Evolutionary conservation across 2,888 invertebrate species (phyloP).

Genomic region (Tromatobia lineatoria): DNA sequence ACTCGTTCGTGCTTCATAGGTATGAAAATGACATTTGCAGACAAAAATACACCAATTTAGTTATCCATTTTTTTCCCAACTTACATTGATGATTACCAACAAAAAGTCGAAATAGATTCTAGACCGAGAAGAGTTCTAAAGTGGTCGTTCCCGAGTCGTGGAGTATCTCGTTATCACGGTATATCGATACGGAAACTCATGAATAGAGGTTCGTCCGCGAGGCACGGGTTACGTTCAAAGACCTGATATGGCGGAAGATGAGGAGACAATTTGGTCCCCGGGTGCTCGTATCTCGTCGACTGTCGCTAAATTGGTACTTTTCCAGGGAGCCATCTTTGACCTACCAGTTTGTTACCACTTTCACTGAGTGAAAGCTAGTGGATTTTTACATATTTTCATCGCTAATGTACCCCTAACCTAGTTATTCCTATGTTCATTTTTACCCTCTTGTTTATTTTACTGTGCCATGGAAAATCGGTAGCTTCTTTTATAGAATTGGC

Average conservation of each 20-base stretch:
- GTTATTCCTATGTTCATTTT: background rate
- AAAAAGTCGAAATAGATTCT: background rate
- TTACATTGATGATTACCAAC: background rate
- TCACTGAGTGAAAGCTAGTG: too few relatives aligned
- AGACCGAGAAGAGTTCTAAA: background rate
- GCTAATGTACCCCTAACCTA: background rate
- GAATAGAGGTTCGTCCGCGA: constrained; percentile 11
- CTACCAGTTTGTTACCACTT: background rate
- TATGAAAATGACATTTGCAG: background rate
- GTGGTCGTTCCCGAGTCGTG: constrained; percentile 5
- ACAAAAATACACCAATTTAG: background rate
- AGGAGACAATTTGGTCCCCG: constrained; percentile 28
- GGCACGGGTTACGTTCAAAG: background rate
- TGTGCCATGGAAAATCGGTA: background rate
- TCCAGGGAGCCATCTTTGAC: background rate
- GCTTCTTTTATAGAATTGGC: background rate
- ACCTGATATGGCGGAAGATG: constrained; percentile 3
- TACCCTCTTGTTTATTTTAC: background rate
- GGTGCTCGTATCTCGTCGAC: constrained; percentile 16
- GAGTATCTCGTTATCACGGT: constrained; percentile 21
- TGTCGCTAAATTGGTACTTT: constrained; percentile 22
- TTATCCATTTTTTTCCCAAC: background rate
- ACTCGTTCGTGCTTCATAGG: too few relatives aligned
- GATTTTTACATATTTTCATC: background rate
- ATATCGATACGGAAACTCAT: constrained; percentile 13